phyloP scores from a whole-genome alignment of 2,113 vertebrate genomes.

The Paratilapia polleni region DNA sequence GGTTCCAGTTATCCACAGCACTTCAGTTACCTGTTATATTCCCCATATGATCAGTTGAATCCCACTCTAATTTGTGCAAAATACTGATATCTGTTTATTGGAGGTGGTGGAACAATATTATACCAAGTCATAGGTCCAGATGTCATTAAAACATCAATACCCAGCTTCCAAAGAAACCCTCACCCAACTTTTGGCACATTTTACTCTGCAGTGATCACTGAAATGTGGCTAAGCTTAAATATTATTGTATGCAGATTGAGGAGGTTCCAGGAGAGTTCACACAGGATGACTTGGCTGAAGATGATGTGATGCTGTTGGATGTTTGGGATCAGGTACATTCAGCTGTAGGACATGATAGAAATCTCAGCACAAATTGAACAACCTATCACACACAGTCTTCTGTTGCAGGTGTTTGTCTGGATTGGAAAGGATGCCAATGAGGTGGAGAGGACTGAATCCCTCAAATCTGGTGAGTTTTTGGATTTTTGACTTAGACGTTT shows the following conservation, averaged over 20 bases:
- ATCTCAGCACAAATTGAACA: not conserved
- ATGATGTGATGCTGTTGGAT: slow-evolving; percentile 94
- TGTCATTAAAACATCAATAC: not conserved
- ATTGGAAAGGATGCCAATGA: slow-evolving; percentile 93
- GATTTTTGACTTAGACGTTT: not conserved
- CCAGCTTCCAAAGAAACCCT: not conserved
- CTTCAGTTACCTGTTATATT: not conserved
- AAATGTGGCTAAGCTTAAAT: not conserved
- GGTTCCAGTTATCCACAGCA: not conserved
- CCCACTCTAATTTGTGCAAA: too few species aligned
- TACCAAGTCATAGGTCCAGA: not conserved
- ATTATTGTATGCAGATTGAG: slow-evolving; percentile 83
- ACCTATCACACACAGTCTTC: not conserved
- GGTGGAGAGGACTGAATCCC: slow-evolving; percentile 85
- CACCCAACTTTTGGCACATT: not conserved
- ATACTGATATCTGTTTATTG: too few species aligned
- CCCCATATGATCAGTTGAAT: too few species aligned
- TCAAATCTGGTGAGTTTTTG: slow-evolving; percentile 86
- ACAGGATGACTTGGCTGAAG: slow-evolving; percentile 92
- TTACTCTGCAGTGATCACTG: not conserved
- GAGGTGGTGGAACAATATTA: not conserved
- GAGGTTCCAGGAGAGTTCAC: slow-evolving; percentile 93
- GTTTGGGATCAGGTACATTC: slow-evolving; percentile 90
- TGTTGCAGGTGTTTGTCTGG: slow-evolving; percentile 89
- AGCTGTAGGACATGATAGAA: not conserved